These are phyloP conservation scores for Archivesica marissinica DNA, from an alignment of 1,140 invertebrate species.

Conservation along the genomic window DNA sequence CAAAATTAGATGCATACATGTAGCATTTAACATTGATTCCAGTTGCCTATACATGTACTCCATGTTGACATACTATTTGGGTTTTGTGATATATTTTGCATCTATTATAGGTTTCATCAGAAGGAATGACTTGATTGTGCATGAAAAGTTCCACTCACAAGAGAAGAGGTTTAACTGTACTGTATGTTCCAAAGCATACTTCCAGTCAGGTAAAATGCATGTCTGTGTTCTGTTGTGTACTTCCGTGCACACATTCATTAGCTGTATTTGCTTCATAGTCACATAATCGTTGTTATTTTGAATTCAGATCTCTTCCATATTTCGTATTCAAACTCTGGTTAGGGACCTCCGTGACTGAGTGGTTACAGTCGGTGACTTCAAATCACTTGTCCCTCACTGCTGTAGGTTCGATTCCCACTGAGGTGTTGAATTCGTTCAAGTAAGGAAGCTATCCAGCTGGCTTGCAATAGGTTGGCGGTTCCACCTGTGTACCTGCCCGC, in stretches of 20 bases:
- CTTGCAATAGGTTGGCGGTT: no score
- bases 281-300: neutral
- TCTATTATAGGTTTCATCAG: conserved; percentile 35
- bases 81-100: no score
- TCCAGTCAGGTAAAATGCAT: conserved; percentile 25
- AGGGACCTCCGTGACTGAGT: neutral
- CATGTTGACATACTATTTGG: no score
- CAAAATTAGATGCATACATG: no score
- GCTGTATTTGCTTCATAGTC: neutral
- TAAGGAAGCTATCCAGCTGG: no score
- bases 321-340: neutral
- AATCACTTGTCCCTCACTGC: neutral
- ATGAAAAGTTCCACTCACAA: conserved; percentile 30
- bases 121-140: conserved; percentile 6
- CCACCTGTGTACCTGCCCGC: no score
- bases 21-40: no score
- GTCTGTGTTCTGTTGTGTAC: neutral
- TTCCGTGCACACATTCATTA: neutral
- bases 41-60: no score
- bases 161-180: conserved; percentile 2
- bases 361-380: neutral
- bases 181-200: conserved; percentile 24
- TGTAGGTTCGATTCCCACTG: no score
- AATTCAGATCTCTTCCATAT: neutral
- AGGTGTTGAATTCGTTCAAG: no score